A percentile compares a stretch with the other conserved stretches of the same genome.
Evolutionary conservation across 2,113 vertebrate genomes (phyloP).

Genomic region (Pandion haliaetus): DNA sequence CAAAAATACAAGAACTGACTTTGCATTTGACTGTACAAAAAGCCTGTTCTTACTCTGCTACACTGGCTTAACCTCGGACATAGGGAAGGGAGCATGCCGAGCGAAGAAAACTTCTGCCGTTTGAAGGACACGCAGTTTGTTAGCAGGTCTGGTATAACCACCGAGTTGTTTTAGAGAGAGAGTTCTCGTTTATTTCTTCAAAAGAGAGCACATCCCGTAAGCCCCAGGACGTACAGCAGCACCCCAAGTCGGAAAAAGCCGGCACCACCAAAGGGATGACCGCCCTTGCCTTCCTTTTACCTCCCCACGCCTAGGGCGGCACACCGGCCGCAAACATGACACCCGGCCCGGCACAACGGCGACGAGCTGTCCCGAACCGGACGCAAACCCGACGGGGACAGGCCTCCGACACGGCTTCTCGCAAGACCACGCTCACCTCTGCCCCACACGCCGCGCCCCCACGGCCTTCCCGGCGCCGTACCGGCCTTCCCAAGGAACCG

Average conservation of each 20-base stretch:
- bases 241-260: too few relatives aligned
- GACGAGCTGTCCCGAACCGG: rapidly evolving
- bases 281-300: background rate
- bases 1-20: background rate
- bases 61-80: background rate
- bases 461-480: rapidly evolving
- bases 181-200: background rate
- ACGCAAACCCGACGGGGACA: rapidly evolving
- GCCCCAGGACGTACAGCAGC: background rate
- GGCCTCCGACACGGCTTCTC: rapidly evolving
- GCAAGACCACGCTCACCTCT: background rate
- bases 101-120: background rate
- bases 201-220: background rate
- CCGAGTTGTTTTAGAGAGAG: background rate
- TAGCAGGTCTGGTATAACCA: background rate
- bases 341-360: rapidly evolving
- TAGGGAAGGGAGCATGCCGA: background rate
- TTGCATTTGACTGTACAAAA: background rate
- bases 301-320: rapidly evolving
- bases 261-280: background rate
- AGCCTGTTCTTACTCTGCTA: background rate
- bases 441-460: too few relatives aligned
- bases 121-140: background rate
- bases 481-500: too few relatives aligned
- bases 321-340: rapidly evolving